Evolutionary conservation across 2,888 invertebrate genomes (phyloP).

Genomic region (Aspidiotus rigidus): DNA sequence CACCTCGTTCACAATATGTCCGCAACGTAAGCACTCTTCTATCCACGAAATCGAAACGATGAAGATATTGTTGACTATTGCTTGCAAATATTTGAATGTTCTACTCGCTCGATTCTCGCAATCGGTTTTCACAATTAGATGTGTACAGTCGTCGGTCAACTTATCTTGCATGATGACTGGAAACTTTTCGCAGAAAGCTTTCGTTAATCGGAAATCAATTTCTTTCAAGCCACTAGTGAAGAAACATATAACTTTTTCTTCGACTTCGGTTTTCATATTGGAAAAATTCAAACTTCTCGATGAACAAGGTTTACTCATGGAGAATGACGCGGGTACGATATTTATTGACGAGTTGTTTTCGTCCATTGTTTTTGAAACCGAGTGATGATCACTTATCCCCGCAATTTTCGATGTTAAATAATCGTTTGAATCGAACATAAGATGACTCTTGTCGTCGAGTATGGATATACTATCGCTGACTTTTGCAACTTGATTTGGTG

Average conservation of each 20-base stretch:
- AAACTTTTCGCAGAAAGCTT: slow-evolving; percentile 12
- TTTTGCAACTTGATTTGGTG: no score
- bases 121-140: slow-evolving; percentile 24
- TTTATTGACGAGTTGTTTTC: not conserved
- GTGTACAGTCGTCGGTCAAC: slow-evolving; percentile 12
- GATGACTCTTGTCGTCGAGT: no score
- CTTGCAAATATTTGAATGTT: slow-evolving; percentile 26
- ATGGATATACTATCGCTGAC: no score
- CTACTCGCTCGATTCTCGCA: slow-evolving; percentile 6
- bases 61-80: slow-evolving; percentile 12
- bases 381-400: no score
- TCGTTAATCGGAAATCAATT: slow-evolving; percentile 5
- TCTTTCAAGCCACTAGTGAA: slow-evolving; percentile 20
- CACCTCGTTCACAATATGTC: slow-evolving; percentile 12
- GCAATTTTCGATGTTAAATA: no score
- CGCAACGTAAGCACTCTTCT: slow-evolving; percentile 4
- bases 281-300: slow-evolving; percentile 7
- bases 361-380: not conserved
- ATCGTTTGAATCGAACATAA: no score
- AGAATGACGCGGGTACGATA: not conserved
- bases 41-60: slow-evolving; percentile 22
- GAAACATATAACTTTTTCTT: not conserved
- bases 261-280: not conserved
- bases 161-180: slow-evolving; percentile 9
- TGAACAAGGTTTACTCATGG: not conserved